A percentile compares a stretch with the other conserved stretches of the same genome.
phyloP scores from a whole-genome alignment of 53 echinoderm and acorn worm species.

The Apostichopus leukothele region DNA sequence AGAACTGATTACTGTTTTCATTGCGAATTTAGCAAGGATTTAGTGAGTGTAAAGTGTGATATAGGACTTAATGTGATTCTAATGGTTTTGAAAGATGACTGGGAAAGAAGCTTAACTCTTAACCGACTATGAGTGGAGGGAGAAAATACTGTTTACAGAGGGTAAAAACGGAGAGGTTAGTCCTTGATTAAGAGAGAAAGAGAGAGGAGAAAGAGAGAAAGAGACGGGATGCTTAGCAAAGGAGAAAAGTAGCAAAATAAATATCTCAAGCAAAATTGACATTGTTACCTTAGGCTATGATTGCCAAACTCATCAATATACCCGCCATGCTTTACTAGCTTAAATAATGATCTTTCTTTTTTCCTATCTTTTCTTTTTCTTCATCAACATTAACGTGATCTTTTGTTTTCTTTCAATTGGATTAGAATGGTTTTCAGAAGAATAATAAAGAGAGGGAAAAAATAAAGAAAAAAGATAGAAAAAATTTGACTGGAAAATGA shows the following conservation, averaged over 20 bases:
- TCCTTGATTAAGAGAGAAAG: background rate
- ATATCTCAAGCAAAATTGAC: slow-evolving; percentile 41
- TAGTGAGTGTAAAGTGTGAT: background rate
- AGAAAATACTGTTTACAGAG: slow-evolving; percentile 30
- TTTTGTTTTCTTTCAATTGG: slow-evolving; percentile 47
- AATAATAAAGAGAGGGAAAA: background rate
- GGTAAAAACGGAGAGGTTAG: background rate
- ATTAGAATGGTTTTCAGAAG: slow-evolving; percentile 11
- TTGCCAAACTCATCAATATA: slow-evolving; percentile 9
- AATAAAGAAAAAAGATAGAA: no score
- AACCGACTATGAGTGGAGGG: background rate
- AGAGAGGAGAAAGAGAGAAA: background rate
- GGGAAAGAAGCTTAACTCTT: background rate
- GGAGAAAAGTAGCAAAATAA: slow-evolving; percentile 34
- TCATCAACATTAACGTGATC: background rate
- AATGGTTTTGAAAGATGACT: slow-evolving; percentile 14
- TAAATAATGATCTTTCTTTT: background rate
- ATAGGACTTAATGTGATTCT: slow-evolving; percentile 36
- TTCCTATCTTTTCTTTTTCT: background rate
- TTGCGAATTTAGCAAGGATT: background rate
- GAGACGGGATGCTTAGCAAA: background rate
- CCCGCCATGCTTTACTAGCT: background rate
- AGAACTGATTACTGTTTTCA: background rate
- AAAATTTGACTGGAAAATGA: background rate
- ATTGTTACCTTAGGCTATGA: slow-evolving; percentile 38